Percentiles rank a stretch among this genome's conserved stretches.
Evolutionary conservation across 2,113 vertebrate genomes (phyloP).

Genomic region (Crocuta crocuta): DNA sequence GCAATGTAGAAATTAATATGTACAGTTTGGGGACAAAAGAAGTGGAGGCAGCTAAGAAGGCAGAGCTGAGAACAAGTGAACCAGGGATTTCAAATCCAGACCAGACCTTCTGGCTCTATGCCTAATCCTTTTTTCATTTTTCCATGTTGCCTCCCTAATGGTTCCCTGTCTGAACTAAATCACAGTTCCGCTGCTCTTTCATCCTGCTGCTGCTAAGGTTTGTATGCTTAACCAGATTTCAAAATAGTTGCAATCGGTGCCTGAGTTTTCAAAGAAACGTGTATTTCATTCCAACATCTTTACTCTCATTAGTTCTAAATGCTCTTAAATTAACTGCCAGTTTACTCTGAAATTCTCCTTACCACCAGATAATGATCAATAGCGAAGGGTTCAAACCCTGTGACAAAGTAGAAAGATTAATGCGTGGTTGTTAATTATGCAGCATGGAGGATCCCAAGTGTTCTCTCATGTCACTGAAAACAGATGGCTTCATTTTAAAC

Average conservation of each 20-base stretch:
- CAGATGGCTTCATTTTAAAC: slow-evolving; percentile 61
- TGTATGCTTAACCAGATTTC: slow-evolving; percentile 55
- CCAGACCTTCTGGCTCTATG: background rate
- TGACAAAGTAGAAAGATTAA: slow-evolving; percentile 65
- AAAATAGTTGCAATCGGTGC: slow-evolving; percentile 31
- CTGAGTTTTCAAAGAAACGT: slow-evolving; percentile 43
- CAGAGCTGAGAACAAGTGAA: background rate
- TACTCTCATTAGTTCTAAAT: slow-evolving; percentile 61
- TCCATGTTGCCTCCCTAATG: background rate
- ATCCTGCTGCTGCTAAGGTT: slow-evolving; percentile 63
- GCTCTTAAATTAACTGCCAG: slow-evolving; percentile 55
- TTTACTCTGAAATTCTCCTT: slow-evolving; percentile 69
- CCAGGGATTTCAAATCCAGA: background rate
- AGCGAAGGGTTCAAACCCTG: slow-evolving; percentile 23
- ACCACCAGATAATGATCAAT: slow-evolving; percentile 16
- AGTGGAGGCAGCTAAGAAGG: background rate
- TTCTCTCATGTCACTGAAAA: slow-evolving; percentile 48
- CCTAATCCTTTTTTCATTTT: slow-evolving; percentile 27
- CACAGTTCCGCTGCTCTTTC: background rate
- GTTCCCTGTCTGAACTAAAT: background rate
- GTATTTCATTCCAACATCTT: slow-evolving; percentile 41
- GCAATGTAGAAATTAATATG: background rate
- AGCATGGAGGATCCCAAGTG: slow-evolving; percentile 32
- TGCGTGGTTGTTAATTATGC: slow-evolving; percentile 68
- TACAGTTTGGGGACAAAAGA: background rate